These are phyloP conservation scores for Trogon melanurus DNA, from an alignment of 2,113 vertebrate species.

Conservation along the genomic window DNA sequence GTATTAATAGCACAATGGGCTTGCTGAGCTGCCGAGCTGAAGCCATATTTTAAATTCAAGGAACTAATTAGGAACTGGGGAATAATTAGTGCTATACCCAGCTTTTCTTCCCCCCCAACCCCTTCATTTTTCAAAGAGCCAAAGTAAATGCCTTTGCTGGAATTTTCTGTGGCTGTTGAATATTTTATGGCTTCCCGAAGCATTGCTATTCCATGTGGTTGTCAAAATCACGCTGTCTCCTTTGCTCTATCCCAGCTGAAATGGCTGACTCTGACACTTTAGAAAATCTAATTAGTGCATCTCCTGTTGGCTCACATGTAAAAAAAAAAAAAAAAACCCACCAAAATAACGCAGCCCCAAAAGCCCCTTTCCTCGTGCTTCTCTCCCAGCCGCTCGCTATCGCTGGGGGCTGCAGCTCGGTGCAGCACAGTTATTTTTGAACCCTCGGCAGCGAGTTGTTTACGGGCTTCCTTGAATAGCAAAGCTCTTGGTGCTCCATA, in stretches of 20 bases:
- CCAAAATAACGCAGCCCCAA: too few relatives aligned
- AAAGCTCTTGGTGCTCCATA: neutral
- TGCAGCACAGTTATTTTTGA: neutral
- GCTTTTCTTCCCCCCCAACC: neutral
- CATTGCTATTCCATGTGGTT: neutral
- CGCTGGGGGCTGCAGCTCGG: neutral
- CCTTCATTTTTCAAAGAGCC: neutral
- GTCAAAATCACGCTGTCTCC: neutral
- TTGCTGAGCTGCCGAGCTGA: constrained; percentile 11
- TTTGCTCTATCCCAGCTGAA: neutral
- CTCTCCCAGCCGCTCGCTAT: neutral
- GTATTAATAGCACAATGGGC: constrained; percentile 61
- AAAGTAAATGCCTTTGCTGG: neutral
- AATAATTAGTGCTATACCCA: neutral
- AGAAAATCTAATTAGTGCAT: neutral
- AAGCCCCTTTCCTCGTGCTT: neutral
- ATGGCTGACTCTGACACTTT: neutral
- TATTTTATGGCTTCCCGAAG: neutral
- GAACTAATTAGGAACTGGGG: neutral
- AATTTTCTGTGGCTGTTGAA: neutral
- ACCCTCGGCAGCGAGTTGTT: neutral
- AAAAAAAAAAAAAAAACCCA: neutral
- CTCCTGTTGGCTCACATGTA: neutral
- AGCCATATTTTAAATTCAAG: neutral
- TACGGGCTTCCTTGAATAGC: neutral